phyloP scores from a whole-genome alignment of 2,113 vertebrate genomes.

The Neodontobutis hainanensis region DNA sequence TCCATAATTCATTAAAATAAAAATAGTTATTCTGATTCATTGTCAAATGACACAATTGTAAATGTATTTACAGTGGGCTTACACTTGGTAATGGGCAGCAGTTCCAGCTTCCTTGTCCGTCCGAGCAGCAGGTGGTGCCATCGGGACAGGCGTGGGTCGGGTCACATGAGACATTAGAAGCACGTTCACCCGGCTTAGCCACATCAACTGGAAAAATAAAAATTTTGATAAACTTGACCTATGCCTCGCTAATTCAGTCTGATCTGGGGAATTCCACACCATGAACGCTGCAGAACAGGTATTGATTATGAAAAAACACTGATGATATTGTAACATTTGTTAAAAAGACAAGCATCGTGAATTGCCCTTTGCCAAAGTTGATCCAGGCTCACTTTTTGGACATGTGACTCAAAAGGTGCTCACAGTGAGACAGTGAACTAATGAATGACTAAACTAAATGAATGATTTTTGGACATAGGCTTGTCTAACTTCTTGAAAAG shows the following conservation, averaged over 20 bases:
- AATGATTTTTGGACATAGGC: too few relatives aligned
- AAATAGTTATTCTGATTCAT: too few relatives aligned
- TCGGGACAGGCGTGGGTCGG: constrained; percentile 62
- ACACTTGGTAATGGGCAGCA: constrained; percentile 70
- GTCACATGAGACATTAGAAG: constrained; percentile 55
- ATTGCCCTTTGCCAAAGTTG: too few relatives aligned
- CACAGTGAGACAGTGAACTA: too few relatives aligned
- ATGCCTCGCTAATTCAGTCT: neutral
- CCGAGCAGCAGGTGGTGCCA: constrained; percentile 77
- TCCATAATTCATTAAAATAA: too few relatives aligned
- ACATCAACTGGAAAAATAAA: constrained; percentile 47
- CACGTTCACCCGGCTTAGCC: neutral
- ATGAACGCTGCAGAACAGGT: neutral
- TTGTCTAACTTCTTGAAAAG: too few relatives aligned
- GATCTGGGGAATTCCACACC: neutral
- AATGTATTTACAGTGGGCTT: neutral
- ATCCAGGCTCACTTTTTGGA: too few relatives aligned
- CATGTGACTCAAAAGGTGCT: too few relatives aligned
- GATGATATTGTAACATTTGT: neutral
- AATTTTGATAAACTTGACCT: neutral
- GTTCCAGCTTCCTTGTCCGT: constrained; percentile 39
- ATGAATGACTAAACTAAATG: too few relatives aligned
- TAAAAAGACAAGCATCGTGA: neutral
- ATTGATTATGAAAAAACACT: neutral
- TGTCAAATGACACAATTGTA: too few relatives aligned